Evolutionary conservation across 2,113 vertebrate genomes (phyloP), one percentile per base, ranked within the genome.

Genomic region (Strix uralensis): DNA sequence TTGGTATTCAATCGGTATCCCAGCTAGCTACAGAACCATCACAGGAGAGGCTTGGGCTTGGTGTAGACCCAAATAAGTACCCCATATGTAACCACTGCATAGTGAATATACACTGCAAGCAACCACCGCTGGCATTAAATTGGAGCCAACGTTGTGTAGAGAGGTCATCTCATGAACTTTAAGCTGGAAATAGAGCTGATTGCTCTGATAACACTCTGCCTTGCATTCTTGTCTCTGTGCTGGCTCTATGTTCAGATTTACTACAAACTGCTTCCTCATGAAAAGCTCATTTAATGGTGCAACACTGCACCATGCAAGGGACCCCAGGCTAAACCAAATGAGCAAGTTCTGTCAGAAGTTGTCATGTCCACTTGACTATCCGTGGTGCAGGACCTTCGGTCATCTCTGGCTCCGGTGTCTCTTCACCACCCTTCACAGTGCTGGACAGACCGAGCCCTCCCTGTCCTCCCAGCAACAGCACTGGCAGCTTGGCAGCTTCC

Each of bases 81-180:
- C 25, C 8, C 1, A 3, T 26, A 9, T 32, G 18, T 51, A 71
- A 42, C 7, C 16, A 20, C 66, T 63, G 42, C n/a, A 13, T 14
- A 30, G 30, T 49, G 52, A 74, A 61, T 42, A 49, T 15, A 21
- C 8, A 23, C 40, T 81, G 8, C 54, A 72, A 46, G 15, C 21
- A 65, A n/a, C 25, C 16, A 52, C 49, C 9, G 5, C 30, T 27
- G 58, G 20, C 54, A 27, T 47, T 52, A 40, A 27, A 12, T 17
- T 34, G 49, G 25, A 49, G 49, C 18, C 13, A 8, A 1, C 32
- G 58, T 3, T 72, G 19, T 63, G 25, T 46, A 0, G 0, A n/a
- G n/a, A 80, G 38, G 32, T 79, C 13, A 42, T 66, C 69, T 73
- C 19, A 6, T 23, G 42, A 25, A 4, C 40, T 51, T 82, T 3